Conservation (phyloP, 2,113 vertebrate species). For the Puntigrus tetrazona region DNA sequence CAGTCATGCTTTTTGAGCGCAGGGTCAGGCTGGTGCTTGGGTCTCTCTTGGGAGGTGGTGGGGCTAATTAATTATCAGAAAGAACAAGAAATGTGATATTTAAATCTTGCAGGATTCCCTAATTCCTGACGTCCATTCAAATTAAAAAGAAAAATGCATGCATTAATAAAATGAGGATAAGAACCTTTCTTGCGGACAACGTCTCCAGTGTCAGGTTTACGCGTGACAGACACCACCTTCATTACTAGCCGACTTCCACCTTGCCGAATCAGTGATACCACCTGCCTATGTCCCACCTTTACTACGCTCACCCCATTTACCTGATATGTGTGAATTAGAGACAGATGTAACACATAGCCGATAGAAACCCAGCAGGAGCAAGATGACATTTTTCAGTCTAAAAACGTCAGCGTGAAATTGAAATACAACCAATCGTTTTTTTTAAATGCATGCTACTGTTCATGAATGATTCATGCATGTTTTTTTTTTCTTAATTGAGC, state of each 20-base stretch:
- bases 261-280: conserved; percentile 93
- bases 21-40: conserved; percentile 95
- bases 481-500: not conserved
- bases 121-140: not conserved
- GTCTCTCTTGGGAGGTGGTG: conserved; percentile 92
- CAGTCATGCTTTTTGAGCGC: conserved; percentile 97
- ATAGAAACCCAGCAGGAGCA: not conserved
- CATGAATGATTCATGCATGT: not conserved
- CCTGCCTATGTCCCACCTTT: conserved; percentile 97
- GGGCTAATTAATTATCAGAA: conserved; percentile 76
- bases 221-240: conserved; percentile 95
- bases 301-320: conserved; percentile 95
- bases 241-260: conserved; percentile 93
- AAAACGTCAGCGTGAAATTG: not conserved
- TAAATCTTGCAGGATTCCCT: conserved; percentile 4
- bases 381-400: not conserved
- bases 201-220: conserved; percentile 90
- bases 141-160: not conserved
- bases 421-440: not conserved
- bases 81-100: conserved; percentile 10
- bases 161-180: not conserved
- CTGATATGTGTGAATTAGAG: conserved; percentile 66
- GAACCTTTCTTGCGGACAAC: conserved; percentile 89
- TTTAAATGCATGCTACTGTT: too few species aligned
- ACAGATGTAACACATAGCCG: not conserved